phyloP scores from a whole-genome alignment of 2,888 invertebrate genomes.

The Oscheius sp. region DNA sequence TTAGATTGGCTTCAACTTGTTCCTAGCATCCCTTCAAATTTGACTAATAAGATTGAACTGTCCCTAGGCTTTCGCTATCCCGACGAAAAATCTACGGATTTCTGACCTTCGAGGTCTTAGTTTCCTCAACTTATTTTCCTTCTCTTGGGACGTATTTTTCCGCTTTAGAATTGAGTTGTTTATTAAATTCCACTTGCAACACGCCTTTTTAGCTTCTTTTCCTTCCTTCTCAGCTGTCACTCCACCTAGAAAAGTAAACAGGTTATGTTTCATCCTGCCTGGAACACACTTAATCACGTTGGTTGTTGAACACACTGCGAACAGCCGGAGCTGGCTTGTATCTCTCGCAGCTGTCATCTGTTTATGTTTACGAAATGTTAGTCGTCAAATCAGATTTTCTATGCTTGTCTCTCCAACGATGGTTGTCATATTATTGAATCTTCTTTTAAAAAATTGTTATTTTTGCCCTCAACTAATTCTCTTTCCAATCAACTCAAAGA shows the following conservation, averaged over 20 bases:
- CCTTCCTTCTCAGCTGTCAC: not conserved
- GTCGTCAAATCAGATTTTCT: constrained; percentile 8
- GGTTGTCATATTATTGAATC: not conserved
- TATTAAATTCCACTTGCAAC: not conserved
- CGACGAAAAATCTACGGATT: too few species aligned
- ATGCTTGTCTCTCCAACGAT: not conserved
- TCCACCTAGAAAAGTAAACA: not conserved
- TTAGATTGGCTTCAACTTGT: constrained; percentile 13
- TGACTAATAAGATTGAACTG: too few species aligned
- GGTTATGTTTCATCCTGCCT: constrained; percentile 13
- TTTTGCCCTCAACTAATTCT: not conserved
- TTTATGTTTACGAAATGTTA: constrained; percentile 24
- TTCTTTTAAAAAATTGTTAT: not conserved
- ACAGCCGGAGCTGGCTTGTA: constrained; percentile 10
- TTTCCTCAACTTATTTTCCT: not conserved
- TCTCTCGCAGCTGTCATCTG: constrained; percentile 21
- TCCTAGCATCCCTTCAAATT: not conserved
- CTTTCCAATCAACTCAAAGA: not conserved
- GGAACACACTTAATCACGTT: constrained; percentile 23
- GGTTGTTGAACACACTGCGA: constrained; percentile 7
- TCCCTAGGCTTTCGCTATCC: too few species aligned
- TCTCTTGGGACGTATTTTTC: not conserved
- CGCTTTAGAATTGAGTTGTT: not conserved
- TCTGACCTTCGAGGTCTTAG: not conserved
- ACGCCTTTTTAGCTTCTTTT: not conserved